phyloP scores from a whole-genome alignment of 2,113 vertebrate species.

The Tricholaema leucomelas region DNA sequence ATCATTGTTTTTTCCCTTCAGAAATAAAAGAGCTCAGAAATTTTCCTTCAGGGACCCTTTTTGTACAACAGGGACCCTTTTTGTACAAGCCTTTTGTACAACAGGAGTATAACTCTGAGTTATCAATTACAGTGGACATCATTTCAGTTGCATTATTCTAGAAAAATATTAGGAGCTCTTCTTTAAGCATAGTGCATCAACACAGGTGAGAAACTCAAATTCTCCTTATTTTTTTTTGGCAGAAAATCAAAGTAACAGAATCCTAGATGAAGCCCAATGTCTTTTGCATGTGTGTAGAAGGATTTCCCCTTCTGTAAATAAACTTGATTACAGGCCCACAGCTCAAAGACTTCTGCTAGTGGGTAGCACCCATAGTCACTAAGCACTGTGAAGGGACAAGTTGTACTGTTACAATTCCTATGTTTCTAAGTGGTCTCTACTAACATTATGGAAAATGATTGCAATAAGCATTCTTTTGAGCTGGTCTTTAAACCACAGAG shows the following conservation, averaged over 20 bases:
- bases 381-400: not conserved
- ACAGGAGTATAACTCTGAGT: not conserved
- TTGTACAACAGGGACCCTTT: not conserved
- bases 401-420: not conserved
- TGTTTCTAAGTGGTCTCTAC: not conserved
- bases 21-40: not conserved
- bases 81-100: no score
- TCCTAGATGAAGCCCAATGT: not conserved
- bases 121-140: not conserved
- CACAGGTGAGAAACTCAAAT: not conserved
- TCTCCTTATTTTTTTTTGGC: not conserved
- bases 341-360: not conserved
- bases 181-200: not conserved
- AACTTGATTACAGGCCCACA: not conserved
- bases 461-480: not conserved
- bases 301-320: not conserved
- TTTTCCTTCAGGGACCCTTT: not conserved
- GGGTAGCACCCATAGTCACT: not conserved
- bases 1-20: not conserved
- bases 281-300: not conserved
- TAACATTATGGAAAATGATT: constrained; percentile 13
- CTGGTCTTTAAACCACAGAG: constrained; percentile 55
- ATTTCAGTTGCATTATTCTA: not conserved
- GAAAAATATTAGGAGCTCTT: not conserved
- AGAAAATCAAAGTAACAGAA: not conserved